phyloP scores from a whole-genome alignment of 2,888 invertebrate species.

The Macropis europaea region DNA sequence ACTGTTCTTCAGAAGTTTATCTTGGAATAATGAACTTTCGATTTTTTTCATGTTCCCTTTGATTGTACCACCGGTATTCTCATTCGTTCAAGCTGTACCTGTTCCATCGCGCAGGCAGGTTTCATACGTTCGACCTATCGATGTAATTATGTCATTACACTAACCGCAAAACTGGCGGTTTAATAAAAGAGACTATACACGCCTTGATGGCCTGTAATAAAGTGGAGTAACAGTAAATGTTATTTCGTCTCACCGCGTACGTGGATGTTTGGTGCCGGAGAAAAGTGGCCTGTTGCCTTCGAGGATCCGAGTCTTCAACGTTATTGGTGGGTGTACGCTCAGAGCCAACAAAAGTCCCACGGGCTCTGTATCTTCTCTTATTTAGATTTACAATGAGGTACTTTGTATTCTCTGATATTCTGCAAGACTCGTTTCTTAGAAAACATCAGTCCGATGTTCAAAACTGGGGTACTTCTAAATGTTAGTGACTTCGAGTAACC shows the following conservation, averaged over 20 bases:
- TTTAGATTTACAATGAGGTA: no score
- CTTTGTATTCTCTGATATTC: no score
- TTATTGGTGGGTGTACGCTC: no score
- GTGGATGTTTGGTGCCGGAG: not conserved
- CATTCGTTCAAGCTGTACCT: conserved; percentile 21
- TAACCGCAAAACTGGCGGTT: conserved; percentile 14
- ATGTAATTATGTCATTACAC: conserved; percentile 51
- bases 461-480: no score
- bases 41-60: not conserved
- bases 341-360: no score
- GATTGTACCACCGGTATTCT: conserved; percentile 13
- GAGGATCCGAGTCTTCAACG: no score
- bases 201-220: conserved; percentile 40
- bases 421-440: no score
- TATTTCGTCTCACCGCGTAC: conserved; percentile 24
- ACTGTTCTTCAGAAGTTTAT: no score
- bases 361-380: no score
- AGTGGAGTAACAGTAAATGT: conserved; percentile 50
- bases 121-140: conserved; percentile 7
- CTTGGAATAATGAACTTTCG: conserved; percentile 3
- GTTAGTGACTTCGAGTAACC: no score
- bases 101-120: conserved; percentile 2
- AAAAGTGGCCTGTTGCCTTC: not conserved
- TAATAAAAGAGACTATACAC: not conserved
- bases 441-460: no score